Conservation (phyloP, 2,797 vertebrate species). For the Protonibea diacanthus region DNA sequence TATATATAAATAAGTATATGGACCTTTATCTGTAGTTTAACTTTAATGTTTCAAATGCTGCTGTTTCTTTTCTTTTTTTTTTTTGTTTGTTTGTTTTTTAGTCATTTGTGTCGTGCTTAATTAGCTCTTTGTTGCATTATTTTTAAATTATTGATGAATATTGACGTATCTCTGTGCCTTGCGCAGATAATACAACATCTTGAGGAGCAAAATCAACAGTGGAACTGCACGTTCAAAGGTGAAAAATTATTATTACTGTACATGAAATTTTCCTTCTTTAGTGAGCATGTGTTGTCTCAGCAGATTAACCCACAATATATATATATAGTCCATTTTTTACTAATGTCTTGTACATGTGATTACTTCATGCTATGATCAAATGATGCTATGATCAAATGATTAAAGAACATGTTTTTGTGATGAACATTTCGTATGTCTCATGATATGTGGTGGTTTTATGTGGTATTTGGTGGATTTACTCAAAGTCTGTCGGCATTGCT, state of each 20-base stretch:
- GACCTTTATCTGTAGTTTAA: background rate
- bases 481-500: no score
- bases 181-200: background rate
- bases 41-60: background rate
- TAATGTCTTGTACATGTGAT: no score
- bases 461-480: no score
- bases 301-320: no score
- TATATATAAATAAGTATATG: no score
- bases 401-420: background rate
- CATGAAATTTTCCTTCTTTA: background rate
- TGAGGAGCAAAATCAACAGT: background rate
- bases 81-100: background rate
- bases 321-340: no score
- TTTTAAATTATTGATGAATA: background rate
- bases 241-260: background rate
- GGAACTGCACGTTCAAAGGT: background rate
- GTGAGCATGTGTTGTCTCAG: background rate
- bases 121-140: slow-evolving; percentile 2
- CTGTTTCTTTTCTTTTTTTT: no score
- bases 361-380: no score
- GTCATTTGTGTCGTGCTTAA: background rate
- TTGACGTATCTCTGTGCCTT: background rate
- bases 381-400: no score
- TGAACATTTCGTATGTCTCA: no score
- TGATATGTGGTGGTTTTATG: no score